Base-by-base conservation (phyloP, 2,113 vertebrate genomes). In the Excalfactoria chinensis region DNA sequence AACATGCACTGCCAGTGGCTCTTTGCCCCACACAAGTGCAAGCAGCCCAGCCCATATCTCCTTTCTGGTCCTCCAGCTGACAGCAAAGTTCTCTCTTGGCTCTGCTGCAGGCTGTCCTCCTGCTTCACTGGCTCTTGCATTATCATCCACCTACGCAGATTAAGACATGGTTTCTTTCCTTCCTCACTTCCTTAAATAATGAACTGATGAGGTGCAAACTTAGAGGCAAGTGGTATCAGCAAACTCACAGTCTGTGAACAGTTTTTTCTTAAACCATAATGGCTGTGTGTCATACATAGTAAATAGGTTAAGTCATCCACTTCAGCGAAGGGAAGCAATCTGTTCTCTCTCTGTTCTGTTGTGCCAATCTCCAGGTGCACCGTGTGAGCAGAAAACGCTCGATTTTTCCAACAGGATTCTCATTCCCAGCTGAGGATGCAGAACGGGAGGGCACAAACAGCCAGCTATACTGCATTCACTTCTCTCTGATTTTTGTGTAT, bases 281-380 rank as follows among this genome's bases (percentile, higher is more conserved):
- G 14, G 13, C 25, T 34, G 2, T 13, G 63, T 28, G n/a, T 84
- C 56, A 28, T 68, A 68, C 53, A 62, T 19, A 62, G 35, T 23
- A 90, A 88, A 93, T 66, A 94, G 88, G 76, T 66, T 48, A 75
- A 71, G 70, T 51, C 34, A 30, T 46, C 46, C 25, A 0, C 48
- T 51, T 37, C n/a, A 19, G 60, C 1, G n/a, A 85, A 67, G 43
- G 56, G 51, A 78, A 77, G 53, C 93, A 93, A 81, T 83, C 84
- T 95, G 84, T 75, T 93, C 86, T 59, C 80, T 68, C 80, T 63
- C 23, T 19, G 40, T 8, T 43, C 93, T 48, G 84, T 28, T 41
- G 12, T 2, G 37, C 46, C 92, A 49, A 8, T 30, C 81, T 87
- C 84, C 23, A 13, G 60, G 9, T n/a, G 72, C 13, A 82, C 59